Evolutionary conservation across 2,113 vertebrate species (phyloP).

Genomic region (Elaphurus davidianus): DNA sequence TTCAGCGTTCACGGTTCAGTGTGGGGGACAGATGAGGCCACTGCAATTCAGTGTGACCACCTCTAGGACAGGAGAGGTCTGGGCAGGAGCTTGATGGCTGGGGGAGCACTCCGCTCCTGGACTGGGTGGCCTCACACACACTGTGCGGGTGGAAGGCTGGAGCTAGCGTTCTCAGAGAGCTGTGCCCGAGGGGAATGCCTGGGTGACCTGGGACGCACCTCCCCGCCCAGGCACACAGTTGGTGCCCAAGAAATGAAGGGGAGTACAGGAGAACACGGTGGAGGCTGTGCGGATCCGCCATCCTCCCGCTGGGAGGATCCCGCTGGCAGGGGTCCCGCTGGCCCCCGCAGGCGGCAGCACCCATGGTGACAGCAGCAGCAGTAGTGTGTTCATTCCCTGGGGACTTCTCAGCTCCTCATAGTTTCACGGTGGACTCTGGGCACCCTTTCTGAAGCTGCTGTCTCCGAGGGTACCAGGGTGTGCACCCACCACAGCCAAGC

Average conservation of each 20-base stretch:
- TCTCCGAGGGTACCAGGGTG: background rate
- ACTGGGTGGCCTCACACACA: background rate
- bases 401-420: background rate
- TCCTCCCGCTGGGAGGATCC: too few relatives aligned
- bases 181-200: background rate
- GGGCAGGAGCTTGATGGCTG: background rate
- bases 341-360: fast-evolving
- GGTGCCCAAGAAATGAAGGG: background rate
- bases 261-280: too few relatives aligned
- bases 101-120: background rate
- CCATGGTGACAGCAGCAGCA: background rate
- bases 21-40: background rate
- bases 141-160: background rate
- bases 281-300: background rate
- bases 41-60: background rate
- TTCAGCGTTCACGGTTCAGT: background rate
- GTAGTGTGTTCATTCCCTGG: background rate
- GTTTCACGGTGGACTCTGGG: background rate
- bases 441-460: background rate
- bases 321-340: background rate
- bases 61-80: background rate
- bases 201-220: background rate
- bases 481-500: background rate
- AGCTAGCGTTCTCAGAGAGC: background rate
- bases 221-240: too few relatives aligned